Percentiles rank a stretch among this genome's conserved stretches.
phyloP scores from a whole-genome alignment of 2,888 invertebrate species.

The Tachystola acroxantha region DNA sequence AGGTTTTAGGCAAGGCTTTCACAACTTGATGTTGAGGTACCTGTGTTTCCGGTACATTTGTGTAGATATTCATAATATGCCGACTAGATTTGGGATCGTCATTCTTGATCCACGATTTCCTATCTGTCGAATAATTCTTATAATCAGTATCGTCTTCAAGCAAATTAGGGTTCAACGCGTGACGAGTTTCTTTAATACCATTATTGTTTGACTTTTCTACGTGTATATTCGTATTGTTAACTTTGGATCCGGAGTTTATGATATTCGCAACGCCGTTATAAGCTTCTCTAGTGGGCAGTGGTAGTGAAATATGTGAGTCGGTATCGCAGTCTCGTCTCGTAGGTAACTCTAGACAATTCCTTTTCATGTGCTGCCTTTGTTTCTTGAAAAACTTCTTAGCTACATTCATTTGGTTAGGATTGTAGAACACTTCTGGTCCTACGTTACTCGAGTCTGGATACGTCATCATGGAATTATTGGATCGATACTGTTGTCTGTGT shows the following conservation, averaged over 20 bases:
- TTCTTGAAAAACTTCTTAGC: slow-evolving; percentile 95
- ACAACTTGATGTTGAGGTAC: slow-evolving; percentile 79
- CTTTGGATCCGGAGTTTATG: slow-evolving; percentile 84
- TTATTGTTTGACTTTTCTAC: slow-evolving; percentile 78
- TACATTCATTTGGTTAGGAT: slow-evolving; percentile 95
- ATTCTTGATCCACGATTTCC: slow-evolving; percentile 56
- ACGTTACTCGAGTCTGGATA: slow-evolving; percentile 72
- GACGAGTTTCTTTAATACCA: slow-evolving; percentile 77
- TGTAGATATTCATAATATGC: slow-evolving; percentile 79
- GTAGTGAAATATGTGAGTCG: slow-evolving; percentile 70
- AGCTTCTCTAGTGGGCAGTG: slow-evolving; percentile 64
- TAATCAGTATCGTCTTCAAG: slow-evolving; percentile 78
- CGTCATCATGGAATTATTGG: slow-evolving; percentile 82
- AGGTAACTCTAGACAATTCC: slow-evolving; percentile 84
- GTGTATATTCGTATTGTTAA: slow-evolving; percentile 89
- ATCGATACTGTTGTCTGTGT: slow-evolving; percentile 85
- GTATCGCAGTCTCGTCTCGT: slow-evolving; percentile 78
- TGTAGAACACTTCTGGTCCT: slow-evolving; percentile 91
- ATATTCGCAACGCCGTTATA: slow-evolving; percentile 79
- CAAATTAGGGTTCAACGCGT: slow-evolving; percentile 80
- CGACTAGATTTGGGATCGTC: slow-evolving; percentile 55
- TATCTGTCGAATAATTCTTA: slow-evolving; percentile 57
- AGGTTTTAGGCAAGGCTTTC: slow-evolving; percentile 48
- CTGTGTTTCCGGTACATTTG: slow-evolving; percentile 80
- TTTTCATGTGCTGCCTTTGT: slow-evolving; percentile 85